Evolutionary conservation across 2,797 vertebrate genomes (phyloP).

Genomic region (Hydrocynus forskahlii): DNA sequence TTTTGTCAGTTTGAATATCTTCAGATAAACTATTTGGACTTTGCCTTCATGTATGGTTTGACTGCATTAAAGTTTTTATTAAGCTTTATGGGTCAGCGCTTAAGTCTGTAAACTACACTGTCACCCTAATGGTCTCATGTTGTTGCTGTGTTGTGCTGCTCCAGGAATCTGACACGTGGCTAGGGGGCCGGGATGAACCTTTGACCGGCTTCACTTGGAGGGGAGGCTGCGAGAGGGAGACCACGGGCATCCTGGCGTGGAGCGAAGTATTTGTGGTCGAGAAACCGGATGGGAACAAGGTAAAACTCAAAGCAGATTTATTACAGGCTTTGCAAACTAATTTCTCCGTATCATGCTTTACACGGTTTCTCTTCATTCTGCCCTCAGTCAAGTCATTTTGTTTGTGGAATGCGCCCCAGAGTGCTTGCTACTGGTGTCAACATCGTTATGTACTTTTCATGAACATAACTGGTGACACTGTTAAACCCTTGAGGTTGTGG

Average conservation of each 20-base stretch:
- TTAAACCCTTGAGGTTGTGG: too few relatives aligned
- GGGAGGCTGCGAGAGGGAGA: conserved; percentile 97
- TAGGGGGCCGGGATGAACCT: conserved; percentile 89
- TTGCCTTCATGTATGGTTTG: too few relatives aligned
- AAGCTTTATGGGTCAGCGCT: background rate
- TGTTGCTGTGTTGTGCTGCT: background rate
- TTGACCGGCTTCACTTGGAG: conserved; percentile 96
- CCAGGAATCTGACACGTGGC: conserved; percentile 74
- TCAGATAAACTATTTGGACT: too few relatives aligned
- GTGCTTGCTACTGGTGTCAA: too few relatives aligned
- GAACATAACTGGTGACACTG: too few relatives aligned
- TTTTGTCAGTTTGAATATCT: too few relatives aligned
- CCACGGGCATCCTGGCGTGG: conserved; percentile 97
- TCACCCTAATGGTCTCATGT: background rate
- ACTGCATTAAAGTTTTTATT: too few relatives aligned
- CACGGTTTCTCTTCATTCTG: background rate
- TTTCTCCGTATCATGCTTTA: background rate
- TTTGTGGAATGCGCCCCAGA: too few relatives aligned
- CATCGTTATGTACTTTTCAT: too few relatives aligned
- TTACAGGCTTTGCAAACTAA: background rate
- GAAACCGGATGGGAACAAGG: conserved; percentile 91
- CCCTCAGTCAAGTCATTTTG: background rate
- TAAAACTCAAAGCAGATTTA: conserved; percentile 55
- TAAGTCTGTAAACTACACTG: background rate
- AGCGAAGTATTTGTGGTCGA: conserved; percentile 93